Percentiles rank a stretch among this genome's conserved stretches.
Conservation (phyloP, 2,113 vertebrate species). For the Nesoenas mayeri region DNA sequence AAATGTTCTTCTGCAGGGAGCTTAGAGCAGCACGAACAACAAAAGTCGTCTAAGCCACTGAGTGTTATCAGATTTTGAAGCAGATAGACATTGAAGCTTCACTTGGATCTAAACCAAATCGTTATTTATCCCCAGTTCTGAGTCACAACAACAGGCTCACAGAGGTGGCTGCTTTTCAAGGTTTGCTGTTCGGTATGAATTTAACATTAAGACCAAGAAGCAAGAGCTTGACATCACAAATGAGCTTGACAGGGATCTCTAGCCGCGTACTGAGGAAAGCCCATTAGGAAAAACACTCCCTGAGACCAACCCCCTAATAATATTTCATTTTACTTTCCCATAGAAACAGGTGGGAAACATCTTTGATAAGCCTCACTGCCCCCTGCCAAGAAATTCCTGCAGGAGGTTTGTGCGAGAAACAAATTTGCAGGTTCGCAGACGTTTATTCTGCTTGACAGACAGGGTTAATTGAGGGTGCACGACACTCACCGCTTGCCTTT, state of each 20-base stretch:
- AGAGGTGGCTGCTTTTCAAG: background rate
- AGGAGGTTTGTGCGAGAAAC: background rate
- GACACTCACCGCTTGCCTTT: constrained; percentile 88
- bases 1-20: background rate
- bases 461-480: background rate
- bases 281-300: background rate
- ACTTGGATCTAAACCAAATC: constrained; percentile 5
- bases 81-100: background rate
- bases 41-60: background rate
- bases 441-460: background rate
- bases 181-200: background rate
- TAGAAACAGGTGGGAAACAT: background rate
- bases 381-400: background rate
- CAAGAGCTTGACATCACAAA: background rate
- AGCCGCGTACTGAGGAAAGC: background rate
- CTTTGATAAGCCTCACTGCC: background rate
- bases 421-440: background rate
- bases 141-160: background rate
- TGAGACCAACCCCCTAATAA: background rate
- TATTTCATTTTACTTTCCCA: background rate
- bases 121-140: background rate
- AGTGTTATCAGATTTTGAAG: background rate
- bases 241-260: background rate
- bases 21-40: background rate
- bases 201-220: background rate